Evolutionary conservation across 2,797 vertebrate genomes (phyloP), one percentile per base, ranked within the genome.

Genomic region (Semotilus atromaculatus): DNA sequence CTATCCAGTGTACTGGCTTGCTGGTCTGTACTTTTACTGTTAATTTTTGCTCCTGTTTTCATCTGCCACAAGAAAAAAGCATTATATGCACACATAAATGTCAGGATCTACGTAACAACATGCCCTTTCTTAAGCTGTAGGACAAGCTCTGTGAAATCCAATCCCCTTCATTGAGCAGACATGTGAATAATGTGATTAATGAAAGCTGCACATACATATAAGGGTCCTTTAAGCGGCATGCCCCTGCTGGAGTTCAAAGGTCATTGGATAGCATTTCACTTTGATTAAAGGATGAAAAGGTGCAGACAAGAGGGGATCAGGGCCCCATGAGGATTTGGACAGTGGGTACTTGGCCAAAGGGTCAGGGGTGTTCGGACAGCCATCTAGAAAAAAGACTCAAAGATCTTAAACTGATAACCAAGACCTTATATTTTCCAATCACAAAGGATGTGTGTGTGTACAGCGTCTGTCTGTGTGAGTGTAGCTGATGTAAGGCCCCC

Each of bases 211-310:
- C 71, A 80, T 84, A 58, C 23, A 43, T 77, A 72, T 85, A 58
- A 86, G 62, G 77, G 36, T 87, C 76, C 51, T 89, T 76, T 83
- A 84, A 81, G 70, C 43, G n/a, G 67, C 64, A 51, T 82, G 74
- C 70, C 84, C 87, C 43, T 64, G 67, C 40, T 74, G 73, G 70
- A 86, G 86, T 78, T 87, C 75, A 79, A 18, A 85, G 91, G 91
- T 92, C 91, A 86, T 10, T 1, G 67, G 77, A 87, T 77, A 90
- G 88, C 80, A 86, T 93, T 90, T 89, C 90, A 89, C 86, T 86
- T 74, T 87, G 91, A 93, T 92, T 91, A 93, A 88, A 26, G 87
- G 84, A 90, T 91, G 87, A 94, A 93, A 92, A 87, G 90, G 67
- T 78, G 88, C 75, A 53, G 84, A 81, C 66, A 89, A 29, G 48